Conservation (phyloP, 2,888 invertebrate genomes). For the Mythimna vitellina region DNA sequence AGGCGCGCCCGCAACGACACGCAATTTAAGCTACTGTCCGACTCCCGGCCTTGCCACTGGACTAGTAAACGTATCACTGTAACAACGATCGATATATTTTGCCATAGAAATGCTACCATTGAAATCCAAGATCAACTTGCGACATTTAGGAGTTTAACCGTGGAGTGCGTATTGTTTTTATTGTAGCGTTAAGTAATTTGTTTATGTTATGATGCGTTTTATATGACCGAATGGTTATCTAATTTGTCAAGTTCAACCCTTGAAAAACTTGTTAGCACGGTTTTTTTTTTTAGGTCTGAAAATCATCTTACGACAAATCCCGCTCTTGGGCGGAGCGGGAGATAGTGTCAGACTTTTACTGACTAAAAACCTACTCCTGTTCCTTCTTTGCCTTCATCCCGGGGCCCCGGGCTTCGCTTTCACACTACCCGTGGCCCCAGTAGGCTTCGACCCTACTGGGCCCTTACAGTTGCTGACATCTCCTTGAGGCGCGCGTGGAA, state of each 20-base stretch:
- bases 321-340: too few species aligned
- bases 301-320: too few species aligned
- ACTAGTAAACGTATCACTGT: constrained; percentile 61
- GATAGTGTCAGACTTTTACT: too few species aligned
- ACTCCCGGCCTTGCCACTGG: constrained; percentile 74
- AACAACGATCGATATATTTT: constrained; percentile 52
- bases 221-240: not conserved
- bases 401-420: too few species aligned
- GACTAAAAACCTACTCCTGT: too few species aligned
- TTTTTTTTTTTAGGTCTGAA: too few species aligned
- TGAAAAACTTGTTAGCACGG: too few species aligned
- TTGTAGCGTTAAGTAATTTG: constrained; percentile 18
- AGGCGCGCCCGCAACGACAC: constrained; percentile 70
- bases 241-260: not conserved
- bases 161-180: not conserved
- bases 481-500: too few species aligned
- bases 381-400: too few species aligned
- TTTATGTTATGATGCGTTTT: not conserved
- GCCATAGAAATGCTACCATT: constrained; percentile 44
- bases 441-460: too few species aligned
- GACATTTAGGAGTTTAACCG: constrained; percentile 32
- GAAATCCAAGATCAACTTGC: constrained; percentile 61
- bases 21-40: constrained; percentile 74
- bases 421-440: too few species aligned
- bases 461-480: too few species aligned